A percentile compares a stretch with the other conserved stretches of the same genome.
phyloP scores from a whole-genome alignment of 2,797 vertebrate genomes.

The Leptatherina wallacei region DNA sequence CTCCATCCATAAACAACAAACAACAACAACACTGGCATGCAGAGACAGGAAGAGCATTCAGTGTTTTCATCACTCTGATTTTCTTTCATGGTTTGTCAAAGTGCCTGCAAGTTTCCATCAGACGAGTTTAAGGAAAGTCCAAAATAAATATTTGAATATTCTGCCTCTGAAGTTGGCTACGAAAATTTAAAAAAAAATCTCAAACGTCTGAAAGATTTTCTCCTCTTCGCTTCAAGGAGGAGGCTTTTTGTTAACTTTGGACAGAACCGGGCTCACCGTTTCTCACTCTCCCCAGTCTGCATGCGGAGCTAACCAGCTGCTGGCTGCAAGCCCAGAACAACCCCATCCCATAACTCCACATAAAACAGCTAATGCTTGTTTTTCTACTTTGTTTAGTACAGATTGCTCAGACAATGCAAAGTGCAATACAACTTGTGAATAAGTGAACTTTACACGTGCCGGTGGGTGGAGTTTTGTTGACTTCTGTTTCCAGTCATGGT shows the following conservation, averaged over 20 bases:
- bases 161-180: background rate
- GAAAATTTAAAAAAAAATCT: background rate
- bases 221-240: background rate
- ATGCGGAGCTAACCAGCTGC: background rate
- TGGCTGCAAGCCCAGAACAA: background rate
- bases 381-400: background rate
- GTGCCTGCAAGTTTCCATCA: constrained; percentile 34
- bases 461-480: background rate
- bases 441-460: background rate
- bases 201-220: background rate
- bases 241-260: background rate
- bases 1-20: background rate
- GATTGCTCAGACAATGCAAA: background rate
- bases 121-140: background rate
- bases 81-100: background rate
- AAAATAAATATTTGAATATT: constrained; percentile 9
- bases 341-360: background rate
- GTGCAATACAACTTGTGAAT: background rate
- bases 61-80: background rate
- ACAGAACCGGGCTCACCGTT: background rate
- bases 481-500: background rate
- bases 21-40: constrained; percentile 20
- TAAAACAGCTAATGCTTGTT: background rate
- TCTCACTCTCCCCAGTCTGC: background rate
- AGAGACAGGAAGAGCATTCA: background rate